A percentile compares a stretch with the other conserved stretches of the same genome.
Conservation (phyloP, 2,797 vertebrate genomes). For the Sphenodon punctatus region DNA sequence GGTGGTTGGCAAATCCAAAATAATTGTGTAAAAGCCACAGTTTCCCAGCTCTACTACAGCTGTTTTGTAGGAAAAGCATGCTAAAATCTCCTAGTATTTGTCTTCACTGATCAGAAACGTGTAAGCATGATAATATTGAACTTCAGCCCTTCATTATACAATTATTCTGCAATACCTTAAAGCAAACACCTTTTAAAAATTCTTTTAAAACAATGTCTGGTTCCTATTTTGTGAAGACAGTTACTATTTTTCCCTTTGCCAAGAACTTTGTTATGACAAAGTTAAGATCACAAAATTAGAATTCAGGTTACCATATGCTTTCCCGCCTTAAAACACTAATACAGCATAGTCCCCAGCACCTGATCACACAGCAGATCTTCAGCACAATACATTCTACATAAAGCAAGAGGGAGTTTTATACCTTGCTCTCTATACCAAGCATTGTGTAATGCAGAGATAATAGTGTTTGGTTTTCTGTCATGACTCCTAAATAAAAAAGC, state of each 20-base stretch:
- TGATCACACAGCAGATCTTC: background rate
- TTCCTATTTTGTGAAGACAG: background rate
- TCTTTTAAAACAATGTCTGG: background rate
- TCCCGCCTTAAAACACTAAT: too few relatives aligned
- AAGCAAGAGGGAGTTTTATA: background rate
- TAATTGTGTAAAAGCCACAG: background rate
- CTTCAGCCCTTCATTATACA: too few relatives aligned
- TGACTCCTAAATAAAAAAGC: too few relatives aligned
- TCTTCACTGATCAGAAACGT: background rate
- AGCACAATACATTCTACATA: background rate
- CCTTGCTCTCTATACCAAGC: background rate
- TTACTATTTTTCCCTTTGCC: rapidly evolving
- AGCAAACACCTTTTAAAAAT: background rate
- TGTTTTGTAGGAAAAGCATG: background rate
- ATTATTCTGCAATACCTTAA: too few relatives aligned
- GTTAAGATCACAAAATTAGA: too few relatives aligned
- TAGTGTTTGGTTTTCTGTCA: too few relatives aligned
- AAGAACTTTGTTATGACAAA: background rate
- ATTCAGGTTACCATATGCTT: too few relatives aligned
- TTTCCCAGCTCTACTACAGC: background rate
- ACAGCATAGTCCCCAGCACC: background rate
- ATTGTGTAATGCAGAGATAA: background rate
- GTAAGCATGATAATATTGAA: background rate
- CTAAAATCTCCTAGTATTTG: background rate
- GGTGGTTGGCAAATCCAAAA: constrained; percentile 4